Evolutionary conservation across 1,140 invertebrate genomes (phyloP).

Genomic region (Achatina immaculata): DNA sequence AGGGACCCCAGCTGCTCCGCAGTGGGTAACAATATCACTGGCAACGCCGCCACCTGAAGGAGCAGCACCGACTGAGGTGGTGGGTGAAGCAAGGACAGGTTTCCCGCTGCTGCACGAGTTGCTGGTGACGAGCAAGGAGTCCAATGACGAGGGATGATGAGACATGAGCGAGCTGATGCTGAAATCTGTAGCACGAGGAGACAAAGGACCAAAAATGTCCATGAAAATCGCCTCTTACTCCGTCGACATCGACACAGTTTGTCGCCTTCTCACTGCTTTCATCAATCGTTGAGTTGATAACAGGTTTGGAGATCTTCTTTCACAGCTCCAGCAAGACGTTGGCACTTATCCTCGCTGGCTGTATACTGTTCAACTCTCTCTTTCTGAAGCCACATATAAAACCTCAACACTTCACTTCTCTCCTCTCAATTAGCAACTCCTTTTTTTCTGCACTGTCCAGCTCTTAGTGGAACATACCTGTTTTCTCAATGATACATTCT

Average conservation of each 20-base stretch:
- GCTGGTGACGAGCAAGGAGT: conserved; percentile 39
- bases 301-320: not conserved
- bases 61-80: not conserved
- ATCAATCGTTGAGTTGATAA: not conserved
- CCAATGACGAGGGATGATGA: conserved; percentile 48
- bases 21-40: conserved; percentile 13
- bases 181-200: conserved; percentile 60
- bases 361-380: not conserved
- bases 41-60: not conserved
- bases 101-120: not conserved
- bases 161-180: conserved; percentile 64
- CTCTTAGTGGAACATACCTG: not conserved
- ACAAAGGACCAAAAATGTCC: conserved; percentile 46
- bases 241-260: not conserved
- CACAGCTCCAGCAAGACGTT: not conserved
- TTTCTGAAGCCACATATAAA: not conserved
- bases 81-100: not conserved
- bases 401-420: not conserved
- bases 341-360: not conserved
- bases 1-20: conserved; percentile 45
- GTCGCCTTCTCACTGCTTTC: not conserved
- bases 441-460: not conserved
- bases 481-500: not conserved
- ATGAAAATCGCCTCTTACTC: conserved; percentile 11
- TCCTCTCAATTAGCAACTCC: not conserved